These are phyloP conservation scores for Sipha maydis DNA, from an alignment of 2,888 invertebrate species.

Conservation along the genomic window DNA sequence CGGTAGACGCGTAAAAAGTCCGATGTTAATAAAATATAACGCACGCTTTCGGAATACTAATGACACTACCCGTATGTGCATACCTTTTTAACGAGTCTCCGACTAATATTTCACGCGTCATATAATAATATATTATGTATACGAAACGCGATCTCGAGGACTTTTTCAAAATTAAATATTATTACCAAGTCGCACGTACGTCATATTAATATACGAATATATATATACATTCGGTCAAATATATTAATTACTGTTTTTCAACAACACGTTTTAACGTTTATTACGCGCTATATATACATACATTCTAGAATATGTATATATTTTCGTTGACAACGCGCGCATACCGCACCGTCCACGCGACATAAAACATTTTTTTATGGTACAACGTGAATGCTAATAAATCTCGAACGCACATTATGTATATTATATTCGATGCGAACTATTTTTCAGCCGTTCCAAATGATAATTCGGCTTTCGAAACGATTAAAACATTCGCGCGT, in stretches of 20 bases:
- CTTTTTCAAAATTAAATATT: background rate
- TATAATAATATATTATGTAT: background rate
- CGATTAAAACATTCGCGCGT: background rate
- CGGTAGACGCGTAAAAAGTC: background rate
- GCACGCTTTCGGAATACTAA: slow-evolving; percentile 25
- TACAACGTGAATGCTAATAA: too few species aligned
- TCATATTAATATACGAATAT: too few species aligned
- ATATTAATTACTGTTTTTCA: slow-evolving; percentile 20
- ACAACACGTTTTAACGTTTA: too few species aligned
- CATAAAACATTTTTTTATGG: too few species aligned
- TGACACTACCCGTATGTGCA: background rate
- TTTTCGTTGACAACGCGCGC: too few species aligned
- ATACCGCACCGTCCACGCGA: background rate
- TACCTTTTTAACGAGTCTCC: slow-evolving; percentile 18
- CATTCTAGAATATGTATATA: too few species aligned
- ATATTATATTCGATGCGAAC: background rate
- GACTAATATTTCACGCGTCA: slow-evolving; percentile 15
- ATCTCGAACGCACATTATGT: too few species aligned
- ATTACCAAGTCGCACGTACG: too few species aligned
- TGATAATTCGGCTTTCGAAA: background rate
- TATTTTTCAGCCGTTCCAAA: background rate
- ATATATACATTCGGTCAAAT: too few species aligned
- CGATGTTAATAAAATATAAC: slow-evolving; percentile 17
- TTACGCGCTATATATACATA: too few species aligned
- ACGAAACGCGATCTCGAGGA: background rate